Evolutionary conservation across 2,797 vertebrate genomes (phyloP).

Genomic region (Molossus molossus): DNA sequence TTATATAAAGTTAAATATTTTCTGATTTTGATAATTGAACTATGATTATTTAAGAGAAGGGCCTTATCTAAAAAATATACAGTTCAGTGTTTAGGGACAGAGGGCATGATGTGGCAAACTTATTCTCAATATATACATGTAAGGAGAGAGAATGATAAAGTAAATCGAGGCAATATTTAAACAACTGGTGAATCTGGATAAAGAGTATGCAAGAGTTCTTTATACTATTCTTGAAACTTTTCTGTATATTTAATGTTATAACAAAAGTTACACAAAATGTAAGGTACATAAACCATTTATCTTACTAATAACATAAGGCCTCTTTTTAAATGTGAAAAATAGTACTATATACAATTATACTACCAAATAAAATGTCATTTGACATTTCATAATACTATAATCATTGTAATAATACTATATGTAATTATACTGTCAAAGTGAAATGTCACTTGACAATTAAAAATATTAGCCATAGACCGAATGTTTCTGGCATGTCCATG

Average conservation of each 20-base stretch:
- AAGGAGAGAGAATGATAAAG: not conserved
- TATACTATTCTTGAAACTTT: not conserved
- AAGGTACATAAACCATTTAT: not conserved
- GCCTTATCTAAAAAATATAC: not conserved
- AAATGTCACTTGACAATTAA: not conserved
- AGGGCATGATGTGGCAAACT: not conserved
- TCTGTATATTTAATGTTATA: not conserved
- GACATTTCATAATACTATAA: not conserved
- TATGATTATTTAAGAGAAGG: not conserved
- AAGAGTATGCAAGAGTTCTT: not conserved
- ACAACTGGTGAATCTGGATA: not conserved
- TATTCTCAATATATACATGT: not conserved
- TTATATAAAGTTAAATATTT: not conserved
- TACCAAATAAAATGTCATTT: not conserved
- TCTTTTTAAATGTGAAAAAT: not conserved
- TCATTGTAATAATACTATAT: not conserved
- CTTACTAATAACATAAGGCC: not conserved
- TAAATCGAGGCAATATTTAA: not conserved
- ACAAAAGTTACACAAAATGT: not conserved
- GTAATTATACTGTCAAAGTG: not conserved
- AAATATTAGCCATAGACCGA: not conserved
- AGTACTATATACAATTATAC: not conserved
- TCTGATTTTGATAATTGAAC: constrained; percentile 34
- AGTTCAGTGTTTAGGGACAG: not conserved
- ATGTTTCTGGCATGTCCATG: not conserved